These are phyloP conservation scores for Saccopteryx bilineata DNA, from an alignment of 2,113 vertebrate genomes.

Conservation along the genomic window DNA sequence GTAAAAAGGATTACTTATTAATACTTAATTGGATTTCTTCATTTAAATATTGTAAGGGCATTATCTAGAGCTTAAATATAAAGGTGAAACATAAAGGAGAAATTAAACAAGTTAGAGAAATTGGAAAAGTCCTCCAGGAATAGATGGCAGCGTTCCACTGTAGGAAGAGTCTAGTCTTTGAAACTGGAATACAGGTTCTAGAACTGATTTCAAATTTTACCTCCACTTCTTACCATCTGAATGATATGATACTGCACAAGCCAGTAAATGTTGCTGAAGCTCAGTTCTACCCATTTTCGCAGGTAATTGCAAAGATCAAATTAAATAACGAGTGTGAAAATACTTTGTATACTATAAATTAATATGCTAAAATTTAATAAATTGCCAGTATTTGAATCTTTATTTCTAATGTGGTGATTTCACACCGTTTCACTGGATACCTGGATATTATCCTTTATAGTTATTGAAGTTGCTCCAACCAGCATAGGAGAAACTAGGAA, in stretches of 20 bases:
- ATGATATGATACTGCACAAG: not conserved
- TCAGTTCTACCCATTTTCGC: not conserved
- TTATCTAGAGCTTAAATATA: not conserved
- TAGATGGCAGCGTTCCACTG: not conserved
- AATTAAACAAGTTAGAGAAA: not conserved
- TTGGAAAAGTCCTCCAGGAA: not conserved
- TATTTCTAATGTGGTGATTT: not conserved
- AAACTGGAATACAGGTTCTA: not conserved
- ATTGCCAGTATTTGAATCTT: not conserved
- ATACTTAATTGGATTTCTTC: not conserved
- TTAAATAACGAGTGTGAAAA: not conserved
- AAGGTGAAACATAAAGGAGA: constrained; percentile 14
- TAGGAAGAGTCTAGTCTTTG: not conserved
- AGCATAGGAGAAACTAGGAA: not conserved
- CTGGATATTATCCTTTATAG: not conserved
- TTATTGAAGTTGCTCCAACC: not conserved
- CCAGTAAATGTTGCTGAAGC: not conserved
- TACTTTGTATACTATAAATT: not conserved
- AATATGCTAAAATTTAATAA: not conserved
- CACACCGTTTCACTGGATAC: not conserved
- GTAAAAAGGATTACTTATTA: not conserved
- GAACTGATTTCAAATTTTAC: not conserved
- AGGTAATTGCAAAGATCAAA: not conserved
- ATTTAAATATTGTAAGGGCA: not conserved
- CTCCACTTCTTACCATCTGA: not conserved